Conservation (phyloP, 1,140 invertebrate species). For the Brachionus rotundiformis region DNA sequence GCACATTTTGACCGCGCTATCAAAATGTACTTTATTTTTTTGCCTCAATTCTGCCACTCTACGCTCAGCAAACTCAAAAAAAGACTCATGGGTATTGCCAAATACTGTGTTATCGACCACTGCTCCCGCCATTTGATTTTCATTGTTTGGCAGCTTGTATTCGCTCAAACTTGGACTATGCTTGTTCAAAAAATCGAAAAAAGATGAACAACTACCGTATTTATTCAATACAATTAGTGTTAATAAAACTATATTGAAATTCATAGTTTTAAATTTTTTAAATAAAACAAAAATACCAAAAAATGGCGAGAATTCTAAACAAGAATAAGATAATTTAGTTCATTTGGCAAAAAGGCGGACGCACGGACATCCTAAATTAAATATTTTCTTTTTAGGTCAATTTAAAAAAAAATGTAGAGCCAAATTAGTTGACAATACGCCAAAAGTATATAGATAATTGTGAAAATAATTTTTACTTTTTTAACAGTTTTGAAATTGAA, state of each 20-base stretch:
- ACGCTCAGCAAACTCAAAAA: conserved; percentile 43
- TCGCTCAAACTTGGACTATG: neutral
- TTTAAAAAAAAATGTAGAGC: neutral
- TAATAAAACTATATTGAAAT: neutral
- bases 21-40: neutral
- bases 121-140: neutral
- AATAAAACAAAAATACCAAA: conserved; percentile 1
- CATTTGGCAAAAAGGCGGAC: conserved; percentile 1
- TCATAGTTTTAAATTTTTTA: neutral
- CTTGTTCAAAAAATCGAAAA: conserved; percentile 30
- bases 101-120: neutral
- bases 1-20: conserved; percentile 8
- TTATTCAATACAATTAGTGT: conserved; percentile 12
- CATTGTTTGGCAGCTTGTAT: neutral
- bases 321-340: neutral
- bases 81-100: conserved; percentile 9
- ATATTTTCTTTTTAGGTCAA: conserved; percentile 7
- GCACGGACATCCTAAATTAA: neutral
- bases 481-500: no score
- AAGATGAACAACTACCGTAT: neutral
- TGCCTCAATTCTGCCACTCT: conserved; percentile 16
- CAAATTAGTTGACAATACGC: neutral
- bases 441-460: neutral
- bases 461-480: no score
- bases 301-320: neutral